These are phyloP conservation scores for Pristionchus entomophagus DNA, from an alignment of 2,888 invertebrate genomes.

Conservation along the genomic window DNA sequence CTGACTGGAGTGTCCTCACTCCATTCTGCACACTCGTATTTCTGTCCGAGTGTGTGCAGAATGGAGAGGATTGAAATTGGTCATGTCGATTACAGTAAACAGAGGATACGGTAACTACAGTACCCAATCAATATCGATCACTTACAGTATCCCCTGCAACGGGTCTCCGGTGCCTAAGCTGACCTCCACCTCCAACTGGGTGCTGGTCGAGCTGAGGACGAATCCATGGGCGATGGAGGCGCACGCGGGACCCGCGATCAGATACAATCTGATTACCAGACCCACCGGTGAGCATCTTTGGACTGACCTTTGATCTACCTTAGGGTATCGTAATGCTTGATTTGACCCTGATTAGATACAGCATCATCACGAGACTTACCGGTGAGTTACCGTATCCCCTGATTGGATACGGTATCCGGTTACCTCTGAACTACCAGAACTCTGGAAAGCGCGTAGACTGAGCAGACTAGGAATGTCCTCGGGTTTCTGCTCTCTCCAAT, in stretches of 20 bases:
- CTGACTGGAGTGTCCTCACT: too few species aligned
- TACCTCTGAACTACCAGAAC: too few species aligned
- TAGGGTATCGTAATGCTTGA: too few species aligned
- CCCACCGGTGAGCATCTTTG: neutral
- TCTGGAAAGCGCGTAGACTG: neutral
- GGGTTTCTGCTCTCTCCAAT: too few species aligned
- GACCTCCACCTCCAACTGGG: slow-evolving; percentile 53
- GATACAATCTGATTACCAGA: slow-evolving; percentile 46
- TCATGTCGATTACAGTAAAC: neutral
- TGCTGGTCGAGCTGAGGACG: slow-evolving; percentile 53
- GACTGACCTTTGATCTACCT: too few species aligned
- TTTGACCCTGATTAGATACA: slow-evolving; percentile 54
- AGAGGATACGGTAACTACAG: neutral
- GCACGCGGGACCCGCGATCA: slow-evolving; percentile 53
- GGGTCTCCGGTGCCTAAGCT: slow-evolving; percentile 46
- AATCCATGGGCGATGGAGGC: slow-evolving; percentile 42
- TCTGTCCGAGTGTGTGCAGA: too few species aligned
- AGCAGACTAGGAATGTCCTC: neutral
- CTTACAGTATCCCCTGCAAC: slow-evolving; percentile 56
- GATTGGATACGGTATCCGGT: neutral
- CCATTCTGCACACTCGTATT: neutral
- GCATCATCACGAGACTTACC: neutral
- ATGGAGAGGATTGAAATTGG: too few species aligned
- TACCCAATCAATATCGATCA: neutral
- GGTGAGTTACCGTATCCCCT: neutral